Conservation (phyloP, 2,888 invertebrate species). For the Coecobrya sp. region DNA sequence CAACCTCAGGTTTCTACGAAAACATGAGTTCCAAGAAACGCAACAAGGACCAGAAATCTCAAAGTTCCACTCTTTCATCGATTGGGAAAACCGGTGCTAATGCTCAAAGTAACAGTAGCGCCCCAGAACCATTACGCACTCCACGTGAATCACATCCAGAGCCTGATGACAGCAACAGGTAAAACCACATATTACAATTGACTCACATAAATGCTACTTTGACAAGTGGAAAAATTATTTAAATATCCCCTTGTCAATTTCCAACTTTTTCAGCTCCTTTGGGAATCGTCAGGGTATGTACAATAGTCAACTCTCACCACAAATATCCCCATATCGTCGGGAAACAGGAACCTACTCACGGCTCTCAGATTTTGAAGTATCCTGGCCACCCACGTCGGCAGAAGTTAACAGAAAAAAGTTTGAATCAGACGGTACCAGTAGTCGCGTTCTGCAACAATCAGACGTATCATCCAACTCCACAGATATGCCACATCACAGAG, state of each 20-base stretch:
- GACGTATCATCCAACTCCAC: background rate
- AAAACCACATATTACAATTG: background rate
- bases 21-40: constrained; percentile 84
- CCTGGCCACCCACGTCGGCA: constrained; percentile 1
- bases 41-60: constrained; percentile 83
- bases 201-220: background rate
- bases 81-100: constrained; percentile 41
- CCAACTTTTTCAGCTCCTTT: background rate
- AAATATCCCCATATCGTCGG: constrained; percentile 61
- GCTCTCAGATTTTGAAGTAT: constrained; percentile 41
- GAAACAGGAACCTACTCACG: constrained; percentile 40
- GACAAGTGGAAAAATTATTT: background rate
- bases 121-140: constrained; percentile 57
- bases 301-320: constrained; percentile 42
- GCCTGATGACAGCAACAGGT: constrained; percentile 66
- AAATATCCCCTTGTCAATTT: background rate
- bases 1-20: constrained; percentile 83
- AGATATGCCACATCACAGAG: background rate
- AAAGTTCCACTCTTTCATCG: constrained; percentile 53
- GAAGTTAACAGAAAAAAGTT: constrained; percentile 28
- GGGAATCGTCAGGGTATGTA: constrained; percentile 33
- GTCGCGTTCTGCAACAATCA: background rate
- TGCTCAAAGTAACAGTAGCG: constrained; percentile 23
- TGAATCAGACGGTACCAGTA: constrained; percentile 18
- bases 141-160: constrained; percentile 72